These are phyloP conservation scores for Octomys mimax DNA, from an alignment of 2,797 vertebrate species.

Conservation along the genomic window DNA sequence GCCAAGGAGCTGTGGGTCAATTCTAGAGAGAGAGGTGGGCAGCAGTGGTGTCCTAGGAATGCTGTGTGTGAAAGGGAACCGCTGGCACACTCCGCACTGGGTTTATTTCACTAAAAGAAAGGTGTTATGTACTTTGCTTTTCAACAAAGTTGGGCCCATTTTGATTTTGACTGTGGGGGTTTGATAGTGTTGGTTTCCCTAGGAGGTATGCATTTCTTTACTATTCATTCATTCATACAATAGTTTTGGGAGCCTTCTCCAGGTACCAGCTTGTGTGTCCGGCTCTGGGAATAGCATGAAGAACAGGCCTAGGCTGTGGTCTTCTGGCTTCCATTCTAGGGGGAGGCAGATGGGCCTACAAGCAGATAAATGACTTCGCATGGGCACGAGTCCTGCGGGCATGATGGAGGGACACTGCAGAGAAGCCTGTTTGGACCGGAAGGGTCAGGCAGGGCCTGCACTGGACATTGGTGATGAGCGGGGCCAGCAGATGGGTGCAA, in stretches of 20 bases:
- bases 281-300: background rate
- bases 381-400: background rate
- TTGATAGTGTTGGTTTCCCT: constrained; percentile 3
- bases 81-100: background rate
- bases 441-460: background rate
- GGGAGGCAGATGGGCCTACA: background rate
- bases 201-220: background rate
- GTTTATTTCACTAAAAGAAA: background rate
- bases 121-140: background rate
- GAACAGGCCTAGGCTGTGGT: background rate
- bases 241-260: background rate
- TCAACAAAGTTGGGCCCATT: background rate
- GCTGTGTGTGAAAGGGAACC: background rate
- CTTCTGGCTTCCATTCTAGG: background rate
- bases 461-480: background rate
- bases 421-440: background rate
- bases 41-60: background rate
- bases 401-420: background rate
- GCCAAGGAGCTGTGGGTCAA: constrained; percentile 53
- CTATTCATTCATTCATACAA: background rate
- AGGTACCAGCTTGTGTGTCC: background rate
- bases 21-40: constrained; percentile 63
- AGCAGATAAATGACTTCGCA: background rate
- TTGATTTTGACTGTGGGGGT: background rate
- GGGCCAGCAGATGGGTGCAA: background rate